Evolutionary conservation across 2,797 vertebrate genomes (phyloP), one percentile per base, ranked within the genome.

Genomic region (Hippoglossus hippoglossus): DNA sequence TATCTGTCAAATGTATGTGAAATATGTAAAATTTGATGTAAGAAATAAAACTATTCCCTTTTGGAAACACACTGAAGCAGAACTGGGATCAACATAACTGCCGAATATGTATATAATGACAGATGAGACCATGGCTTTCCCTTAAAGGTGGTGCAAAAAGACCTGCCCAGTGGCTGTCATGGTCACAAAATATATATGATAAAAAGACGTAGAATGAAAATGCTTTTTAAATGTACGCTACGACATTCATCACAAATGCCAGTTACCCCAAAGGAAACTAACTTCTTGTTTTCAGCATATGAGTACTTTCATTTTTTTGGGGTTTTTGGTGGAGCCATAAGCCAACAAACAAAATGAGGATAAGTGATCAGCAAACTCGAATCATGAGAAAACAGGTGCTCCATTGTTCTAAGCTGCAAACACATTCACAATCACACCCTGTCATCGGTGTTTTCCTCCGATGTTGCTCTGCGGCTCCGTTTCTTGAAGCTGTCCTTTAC

Each of bases 1-100:
- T 56, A 76, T 78, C 59, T 73, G 56, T 84, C 78, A 53, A 67
- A 82, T 74, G 68, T 68, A 70, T 78, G 75, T 74, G 73, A 82
- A 82, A 79, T 22, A 12, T 50, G 51, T 73, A 62, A 77, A 78
- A 84, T 70, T 19, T 5, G 39, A 71, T 63, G 65, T 49, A 13
- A 50, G 34, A 67, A 60, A 46, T 3, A 46, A 5, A 46, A 46
- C 19, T 16, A 41, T 31, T 31, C 11, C 36, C 36, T 13, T 39
- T 11, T 11, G 3, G 16, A 46, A 19, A 18, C 15, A 46, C 41
- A 5, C 18, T 46, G 44, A 15, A 46, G 18, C 44, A 46, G 44
- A 19, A 16, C 7, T 6, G 44, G 44, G 18, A 18, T 46, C 44
- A 46, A 19, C 12, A 25, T 61, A 22, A 71, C 36, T 59, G 57